Base-by-base conservation (phyloP, 2,797 vertebrate species). In the Heterohyrax brucei region DNA sequence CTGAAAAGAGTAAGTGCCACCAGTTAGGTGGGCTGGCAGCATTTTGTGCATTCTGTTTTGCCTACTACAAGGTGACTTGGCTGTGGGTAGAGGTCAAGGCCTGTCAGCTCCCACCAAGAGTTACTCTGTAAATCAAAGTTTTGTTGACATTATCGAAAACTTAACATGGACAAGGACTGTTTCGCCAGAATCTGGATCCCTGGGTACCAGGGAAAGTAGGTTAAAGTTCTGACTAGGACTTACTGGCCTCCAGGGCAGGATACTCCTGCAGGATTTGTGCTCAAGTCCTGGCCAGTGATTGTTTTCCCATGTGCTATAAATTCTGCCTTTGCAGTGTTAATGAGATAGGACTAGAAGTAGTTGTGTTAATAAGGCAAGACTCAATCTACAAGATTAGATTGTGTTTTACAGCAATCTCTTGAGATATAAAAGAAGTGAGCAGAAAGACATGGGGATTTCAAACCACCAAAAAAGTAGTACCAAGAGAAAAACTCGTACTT, bases 71-170 rank as follows among this genome's bases (percentile, higher is more conserved):
- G 62, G 18, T 81, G 10, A 80, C 26, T 76, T 68, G 56, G 59
- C 44, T n/a, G 3, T 19, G 62, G 70, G 44, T 30, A 79, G 73
- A 89, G 89, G 66, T 61, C 79, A 73, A 89, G 78, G 24, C 14
- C 68, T 26, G 30, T 44, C 39, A 61, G 22, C 68, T 79, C 19
- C 28, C 0, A 7, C 84, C 81, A 89, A 28, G n/a, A 81, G 73
- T 10, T 50, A 50, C 18, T 19, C 61, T 50, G 13, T 10, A 89
- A 89, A 73, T 95, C 91, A 95, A 96, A 97, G 84, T 1, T 93
- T 96, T 95, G 89, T 79, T 96, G 19, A 94, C 75, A 64, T 94
- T 94, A 72, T 70, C 0, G 0, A 86, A 89, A 92, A 84, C 30
- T 80, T 94, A 85, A 86, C 0, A 0, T 90, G 92, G 81, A 92